Conservation (phyloP, 2,113 vertebrate genomes). For the Platichthys flesus region DNA sequence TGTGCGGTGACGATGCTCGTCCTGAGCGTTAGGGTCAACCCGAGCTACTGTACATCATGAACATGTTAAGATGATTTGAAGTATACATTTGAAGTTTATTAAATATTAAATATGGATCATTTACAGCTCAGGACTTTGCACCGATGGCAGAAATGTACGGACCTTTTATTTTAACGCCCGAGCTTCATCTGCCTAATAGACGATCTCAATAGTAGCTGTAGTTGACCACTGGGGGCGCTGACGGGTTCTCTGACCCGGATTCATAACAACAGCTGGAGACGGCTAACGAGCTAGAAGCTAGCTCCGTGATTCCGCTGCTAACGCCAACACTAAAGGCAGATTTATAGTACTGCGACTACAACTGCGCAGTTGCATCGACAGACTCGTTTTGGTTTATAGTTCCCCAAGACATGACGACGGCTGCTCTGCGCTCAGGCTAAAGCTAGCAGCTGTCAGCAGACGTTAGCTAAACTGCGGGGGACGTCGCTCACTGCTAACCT, state of each 20-base stretch:
- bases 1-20: not conserved
- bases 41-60: too few species aligned
- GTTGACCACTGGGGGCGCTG: not conserved
- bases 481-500: not conserved
- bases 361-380: too few species aligned
- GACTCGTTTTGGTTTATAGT: too few species aligned
- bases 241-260: conserved; percentile 46
- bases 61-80: too few species aligned
- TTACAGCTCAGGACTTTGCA: not conserved
- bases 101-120: too few species aligned
- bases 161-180: not conserved
- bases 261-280: conserved; percentile 52
- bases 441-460: not conserved
- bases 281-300: not conserved
- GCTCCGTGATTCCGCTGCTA: not conserved
- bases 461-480: conserved; percentile 1
- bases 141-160: not conserved
- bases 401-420: not conserved
- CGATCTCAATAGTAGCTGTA: not conserved
- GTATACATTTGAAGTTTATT: too few species aligned
- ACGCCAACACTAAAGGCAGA: too few species aligned
- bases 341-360: too few species aligned
- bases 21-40: not conserved
- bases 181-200: not conserved
- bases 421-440: not conserved